Evolutionary conservation across 2,888 invertebrate species (phyloP), one percentile per base, ranked within the genome.

Genomic region (Synanthedon tipuliformis): DNA sequence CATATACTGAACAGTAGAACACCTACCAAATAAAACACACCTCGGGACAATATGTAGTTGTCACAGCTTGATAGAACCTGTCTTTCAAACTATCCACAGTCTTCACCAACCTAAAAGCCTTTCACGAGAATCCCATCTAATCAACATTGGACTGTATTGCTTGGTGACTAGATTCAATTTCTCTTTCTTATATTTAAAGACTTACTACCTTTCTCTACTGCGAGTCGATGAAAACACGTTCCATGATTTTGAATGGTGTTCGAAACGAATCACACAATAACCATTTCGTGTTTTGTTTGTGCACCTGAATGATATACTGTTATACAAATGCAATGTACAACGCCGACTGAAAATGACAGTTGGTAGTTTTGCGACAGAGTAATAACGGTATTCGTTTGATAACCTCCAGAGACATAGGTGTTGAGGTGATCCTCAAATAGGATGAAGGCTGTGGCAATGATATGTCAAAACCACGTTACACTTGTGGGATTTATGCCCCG

Each of bases 21-120:
- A 79, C 77, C 77, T 78, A 67, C 75, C 75, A 68, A 77, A 81
- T 81, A 80, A 81, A 82, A 83, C 77, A 79, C 72, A 71, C 73
- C 71, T 75, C 69, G 65, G 68, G 66, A 75, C 84, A 82, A 83
- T 87, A 86, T 82, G 81, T 86, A 83, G 81, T 76, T 85, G 86
- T 86, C 86, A 84, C 73, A 66, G 62, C 69, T 80, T 87, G 86
- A 87, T 86, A 85, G 86, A 71, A 75, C 73, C 81, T 84, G 86
- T 84, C 86, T 81, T 67, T 87, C 86, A 83, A 83, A 79, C 81
- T 81, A 82, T 82, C 77, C 75, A 70, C 70, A 66, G 58, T 59
- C 55, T 54, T 40, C 23, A 27, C 48, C 51, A 53, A 15, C 8
- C 3, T 3, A 45, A 45, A 45, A 5, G 8, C 3, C 45, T 15